Evolutionary conservation across 2,113 vertebrate species (phyloP), one percentile per base, ranked within the genome.

Genomic region (Willisornis vidua): DNA sequence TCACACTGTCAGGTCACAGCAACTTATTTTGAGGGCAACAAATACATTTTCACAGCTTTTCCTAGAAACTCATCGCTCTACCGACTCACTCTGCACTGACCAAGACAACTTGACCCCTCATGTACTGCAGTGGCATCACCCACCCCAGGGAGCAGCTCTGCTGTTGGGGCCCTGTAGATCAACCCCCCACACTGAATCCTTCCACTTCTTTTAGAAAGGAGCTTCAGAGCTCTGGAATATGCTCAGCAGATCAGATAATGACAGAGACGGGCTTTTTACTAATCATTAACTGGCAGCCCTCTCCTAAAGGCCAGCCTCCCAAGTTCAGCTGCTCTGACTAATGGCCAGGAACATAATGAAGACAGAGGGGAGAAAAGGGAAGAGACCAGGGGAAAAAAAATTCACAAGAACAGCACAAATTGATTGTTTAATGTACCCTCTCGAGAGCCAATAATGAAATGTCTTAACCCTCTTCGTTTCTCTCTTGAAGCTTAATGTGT

Each of bases 341-440:
- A 96, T 83, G 95, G 96, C 82, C 67, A 54, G 15, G 65, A 93
- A 92, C 73, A 23, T 95, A 96, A 97, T 95, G 97, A 91, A 97
- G 92, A 96, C 90, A 93, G 95, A 73, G 87, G 61, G 74, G 70
- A 93, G 90, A 93, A 91, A 95, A 95, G 71, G 93, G 96, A 94
- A 74, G 81, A 94, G 96, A 90, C 73, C 65, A 68, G 71, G 83
- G 88, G 22, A 75, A 85, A 87, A 61, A 85, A 90, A 75, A 94
- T 31, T 83, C 96, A 96, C 90, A 92, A 89, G 94, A 95, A 87
- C 79, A 91, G 95, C 85, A 79, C 77, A 82, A 84, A 89, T 94
- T 94, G 96, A 96, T 76, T 89, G 97, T 96, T 97, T 97, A 97
- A 98, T 96, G 94, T 87, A 95, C 92, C 96, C 96, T 96, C 96